Base-by-base conservation (phyloP, 2,797 vertebrate genomes). In the Tragopan temminckii region DNA sequence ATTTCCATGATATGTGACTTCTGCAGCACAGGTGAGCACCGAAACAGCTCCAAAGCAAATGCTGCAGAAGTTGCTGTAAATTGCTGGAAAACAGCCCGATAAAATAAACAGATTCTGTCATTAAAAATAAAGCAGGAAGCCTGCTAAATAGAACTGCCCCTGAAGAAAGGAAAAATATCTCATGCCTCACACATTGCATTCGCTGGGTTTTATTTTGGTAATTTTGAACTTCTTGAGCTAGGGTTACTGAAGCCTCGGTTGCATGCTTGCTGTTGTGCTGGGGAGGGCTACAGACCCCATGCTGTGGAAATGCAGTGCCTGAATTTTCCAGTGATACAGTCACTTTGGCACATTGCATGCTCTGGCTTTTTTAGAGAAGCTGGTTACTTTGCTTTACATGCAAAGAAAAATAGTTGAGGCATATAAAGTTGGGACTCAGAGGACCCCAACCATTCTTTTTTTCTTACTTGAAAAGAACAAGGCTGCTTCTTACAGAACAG, bases 311-410 rank as follows among this genome's bases (percentile, higher is more conserved):
- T 27, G 9, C 43, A 46, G 50, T 8, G 55, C 5, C 24, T 67
- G 71, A 48, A 27, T 40, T 92, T 36, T 90, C 57, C 43, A 61
- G n/a, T 3, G 12, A 8, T 76, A 46, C 17, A 9, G 75, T 5
- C 1, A 14, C 1, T 1, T n/a, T 1, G 5, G 59, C 52, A 43
- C 21, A 4, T 6, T 48, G 20, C 57, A 13, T 0, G 0, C 55
- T 61, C 77, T 76, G 59, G 8, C 14, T 85, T 81, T 82, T 40
- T 48, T 52, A 62, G 58, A 80, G 14, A 13, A 70, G 23, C 36
- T 67, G 42, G 40, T 21, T 71, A 13, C 3, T 57, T 53, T 82
- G 29, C 52, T 85, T 72, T 48, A 55, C 4, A 27, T 21, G 15
- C 29, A 45, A 72, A 88, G 19, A 40, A 74, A 84, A 83, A 45